Base-by-base conservation (phyloP, 30 jellyfish, hydroid and myxozoan genomes). In the Pelagia noctiluca region DNA sequence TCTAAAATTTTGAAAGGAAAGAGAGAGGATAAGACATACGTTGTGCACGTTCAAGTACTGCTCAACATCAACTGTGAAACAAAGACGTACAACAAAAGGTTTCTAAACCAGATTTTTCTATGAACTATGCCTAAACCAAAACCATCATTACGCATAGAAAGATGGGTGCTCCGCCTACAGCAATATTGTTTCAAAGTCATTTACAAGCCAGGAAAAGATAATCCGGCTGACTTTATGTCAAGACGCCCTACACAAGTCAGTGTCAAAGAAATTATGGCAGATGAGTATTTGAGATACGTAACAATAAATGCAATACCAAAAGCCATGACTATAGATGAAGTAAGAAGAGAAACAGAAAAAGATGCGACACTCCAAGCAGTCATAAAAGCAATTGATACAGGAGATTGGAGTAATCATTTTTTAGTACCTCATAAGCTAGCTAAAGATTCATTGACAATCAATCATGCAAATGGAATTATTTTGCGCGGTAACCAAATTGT, bases 111-210 rank as follows among this genome's bases (percentile, higher is more conserved):
- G n/a, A n/a, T n/a, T n/a, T n/a, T n/a, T n/a, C n/a, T n/a, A n/a
- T n/a, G n/a, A n/a, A n/a, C n/a, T n/a, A n/a, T n/a, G n/a, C n/a
- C n/a, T n/a, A n/a, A n/a, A n/a, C n/a, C 16, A 42, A 76, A 18
- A 36, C 83, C 83, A 12, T 24, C 83, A 32, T 0, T 24, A 18
- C 83, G 74, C 73, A 71, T 71, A 5, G 89, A 62, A 30, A 18
- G 89, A 10, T 57, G 89, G 89, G 71, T 57, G 12, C 70, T 78
- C 3, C 89, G 89, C 50, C 50, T 60, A 1, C 89, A 78, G 34
- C 81, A 52, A 10, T 78, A 60, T 62, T 1, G 24, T 4, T 78
- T 78, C 71, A 5, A 31, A 5, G 31, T 78, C 34, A 37, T 25
- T 1, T 78, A 78, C 50, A 57, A 57, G 33, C 69, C 81, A 19